Conservation (phyloP, 2,888 invertebrate species). For the Polyommatus icarus region DNA sequence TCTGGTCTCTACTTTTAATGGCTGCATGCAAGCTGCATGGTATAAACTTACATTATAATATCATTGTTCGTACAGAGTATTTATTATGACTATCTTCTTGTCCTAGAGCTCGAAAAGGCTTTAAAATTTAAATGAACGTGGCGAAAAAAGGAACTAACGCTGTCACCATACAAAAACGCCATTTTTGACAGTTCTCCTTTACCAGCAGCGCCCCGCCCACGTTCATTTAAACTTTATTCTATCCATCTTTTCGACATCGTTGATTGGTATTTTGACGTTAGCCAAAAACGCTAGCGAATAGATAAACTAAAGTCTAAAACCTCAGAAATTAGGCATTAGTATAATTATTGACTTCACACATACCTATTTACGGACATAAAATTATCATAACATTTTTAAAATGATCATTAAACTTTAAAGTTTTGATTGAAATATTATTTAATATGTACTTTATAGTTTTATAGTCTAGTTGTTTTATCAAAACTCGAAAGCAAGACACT, state of each 20-base stretch:
- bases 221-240: no score
- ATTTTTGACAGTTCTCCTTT: no score
- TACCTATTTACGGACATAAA: neutral
- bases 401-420: neutral
- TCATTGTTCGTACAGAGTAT: constrained; percentile 28
- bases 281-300: neutral
- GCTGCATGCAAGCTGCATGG: neutral
- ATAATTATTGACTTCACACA: constrained; percentile 3
- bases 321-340: neutral
- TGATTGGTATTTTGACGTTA: neutral
- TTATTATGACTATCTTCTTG: constrained; percentile 11
- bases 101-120: no score
- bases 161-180: no score
- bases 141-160: no score
- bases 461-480: neutral
- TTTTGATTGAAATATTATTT: neutral
- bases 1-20: neutral
- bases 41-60: neutral
- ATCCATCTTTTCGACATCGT: neutral
- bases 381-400: neutral
- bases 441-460: neutral
- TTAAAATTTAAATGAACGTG: no score
- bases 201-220: no score
- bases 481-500: neutral
- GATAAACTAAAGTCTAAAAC: neutral